phyloP scores from a whole-genome alignment of 2,113 vertebrate genomes.

The Seriola aureovittata region DNA sequence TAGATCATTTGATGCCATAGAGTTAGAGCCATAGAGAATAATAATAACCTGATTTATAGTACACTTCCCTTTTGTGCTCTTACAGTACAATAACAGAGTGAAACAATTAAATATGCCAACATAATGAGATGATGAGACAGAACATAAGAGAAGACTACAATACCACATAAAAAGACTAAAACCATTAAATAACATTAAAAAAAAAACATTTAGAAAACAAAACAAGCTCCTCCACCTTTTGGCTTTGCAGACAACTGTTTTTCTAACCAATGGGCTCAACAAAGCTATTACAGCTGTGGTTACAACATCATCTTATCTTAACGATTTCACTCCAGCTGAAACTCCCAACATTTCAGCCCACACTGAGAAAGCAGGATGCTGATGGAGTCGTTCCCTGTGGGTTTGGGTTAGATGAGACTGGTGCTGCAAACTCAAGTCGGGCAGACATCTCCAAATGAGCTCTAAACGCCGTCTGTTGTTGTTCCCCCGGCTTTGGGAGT shows the following conservation, averaged over 20 bases:
- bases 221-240: not conserved
- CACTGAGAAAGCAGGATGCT: slow-evolving; percentile 22
- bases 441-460: slow-evolving; percentile 54
- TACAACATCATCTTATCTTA: slow-evolving; percentile 10
- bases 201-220: not conserved
- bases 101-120: not conserved
- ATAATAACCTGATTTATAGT: not conserved
- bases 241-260: not conserved
- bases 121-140: not conserved
- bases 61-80: not conserved
- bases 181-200: not conserved
- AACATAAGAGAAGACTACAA: not conserved
- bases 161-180: not conserved
- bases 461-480: slow-evolving; percentile 55
- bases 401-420: slow-evolving; percentile 41
- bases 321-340: slow-evolving; percentile 22
- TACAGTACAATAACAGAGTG: not conserved
- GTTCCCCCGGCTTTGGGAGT: slow-evolving; percentile 36
- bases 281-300: not conserved
- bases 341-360: slow-evolving; percentile 19
- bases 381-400: slow-evolving; percentile 40
- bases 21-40: not conserved
- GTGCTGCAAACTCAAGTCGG: slow-evolving; percentile 31
- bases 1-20: not conserved
- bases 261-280: not conserved